Evolutionary conservation across 2,797 vertebrate species (phyloP), one percentile per base, ranked within the genome.

Genomic region (Muscicapa striata): DNA sequence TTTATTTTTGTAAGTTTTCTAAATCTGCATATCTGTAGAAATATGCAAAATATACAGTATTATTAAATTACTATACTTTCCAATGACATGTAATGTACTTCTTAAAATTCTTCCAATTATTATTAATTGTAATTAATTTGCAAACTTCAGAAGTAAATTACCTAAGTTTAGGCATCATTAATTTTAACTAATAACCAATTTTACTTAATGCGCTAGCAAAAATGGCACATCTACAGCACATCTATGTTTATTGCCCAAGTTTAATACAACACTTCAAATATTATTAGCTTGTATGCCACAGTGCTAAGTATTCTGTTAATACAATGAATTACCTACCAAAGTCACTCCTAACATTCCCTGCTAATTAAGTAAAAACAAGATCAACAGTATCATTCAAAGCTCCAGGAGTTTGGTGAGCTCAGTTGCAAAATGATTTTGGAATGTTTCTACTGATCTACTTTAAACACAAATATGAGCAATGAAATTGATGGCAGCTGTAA

Each of bases 121-220:
- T 94, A 89, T 62, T 79, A 91, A 94, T 58, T 77, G 68, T 63
- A 87, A 93, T 76, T 46, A 87, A 94, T 94, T 92, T 87, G 49
- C 66, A 87, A 89, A 79, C 55, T 93, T 89, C 78, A 79, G n/a
- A 92, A 92, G 43, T 76, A 92, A 88, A 90, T 87, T 79, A 90
- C 20, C 74, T 84, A 59, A 41, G 52, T 46, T 90, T 82, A 93
- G 64, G 67, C 38, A 93, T 61, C 83, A 75, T 81, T 89, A 89
- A 84, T 55, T 78, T 80, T 93, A 95, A 90, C 86, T 91, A 94
- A 93, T 67, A 93, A 91, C 29, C 52, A 55, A 76, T 89, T 91
- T 89, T 82, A 84, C 34, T 82, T 92, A 84, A 93, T 59, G n/a
- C 6, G 3, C 59, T 62, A 80, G 84, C 68, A 89, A 87, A 87